Base-by-base conservation (phyloP, 1,140 invertebrate genomes). In the Diachasma alloeum region DNA sequence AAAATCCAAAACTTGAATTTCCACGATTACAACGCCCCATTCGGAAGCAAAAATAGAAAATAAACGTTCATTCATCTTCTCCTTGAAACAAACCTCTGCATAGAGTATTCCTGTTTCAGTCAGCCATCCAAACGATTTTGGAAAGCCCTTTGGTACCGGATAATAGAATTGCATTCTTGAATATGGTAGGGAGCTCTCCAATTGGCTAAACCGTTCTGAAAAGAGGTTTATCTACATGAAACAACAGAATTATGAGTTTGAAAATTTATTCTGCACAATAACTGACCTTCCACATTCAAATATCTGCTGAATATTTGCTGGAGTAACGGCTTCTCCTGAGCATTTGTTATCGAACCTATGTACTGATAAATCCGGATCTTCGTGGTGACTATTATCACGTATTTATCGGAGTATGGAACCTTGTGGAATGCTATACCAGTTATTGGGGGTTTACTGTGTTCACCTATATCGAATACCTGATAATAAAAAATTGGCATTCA, bases 61-160 rank as follows among this genome's bases (percentile, higher is more conserved):
- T n/a, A n/a, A n/a, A n/a, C n/a, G n/a, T n/a, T n/a, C n/a, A n/a
- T n/a, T n/a, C n/a, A n/a, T n/a, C n/a, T n/a, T n/a, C n/a, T n/a
- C n/a, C n/a, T n/a, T n/a, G n/a, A n/a, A n/a, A 77, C 39, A 84
- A 87, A 94, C 93, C 88, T 94, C 90, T 66, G 92, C 92, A 88
- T 92, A 92, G 79, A 93, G 91, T 82, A 95, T 93, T n/a, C 93
- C 93, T 75, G 91, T 91, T 88, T 94, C 94, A 11, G 94, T 95
- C 77, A 97, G 90, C 97, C 96, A 98, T 5, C 94, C 95, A 91
- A 97, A 96, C n/a, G 92, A 91, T 84, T 93, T 93, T 15, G 96
- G 95, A 71, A 92, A 90, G 76, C 90, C 90, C 82, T 91, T 91
- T 75, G 92, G 89, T 67, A 90, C 91, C 79, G 94, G 92, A 81